Evolutionary conservation across 2,113 vertebrate genomes (phyloP).

Genomic region (pig (Sus scrofa)): DNA sequence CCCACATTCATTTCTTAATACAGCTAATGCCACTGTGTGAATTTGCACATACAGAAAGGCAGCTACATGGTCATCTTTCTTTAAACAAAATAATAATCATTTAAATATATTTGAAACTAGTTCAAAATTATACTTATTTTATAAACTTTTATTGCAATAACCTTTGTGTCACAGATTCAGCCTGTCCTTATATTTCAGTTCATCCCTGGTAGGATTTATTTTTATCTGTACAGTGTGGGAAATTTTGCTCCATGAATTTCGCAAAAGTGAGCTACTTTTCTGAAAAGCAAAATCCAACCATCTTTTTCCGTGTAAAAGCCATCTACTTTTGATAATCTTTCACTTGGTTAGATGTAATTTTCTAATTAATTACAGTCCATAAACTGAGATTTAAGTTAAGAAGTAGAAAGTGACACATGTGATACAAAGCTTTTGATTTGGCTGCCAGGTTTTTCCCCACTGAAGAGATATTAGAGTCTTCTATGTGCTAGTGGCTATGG

Average conservation of each 20-base stretch:
- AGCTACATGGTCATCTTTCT: not conserved
- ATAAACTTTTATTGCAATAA: constrained; percentile 22
- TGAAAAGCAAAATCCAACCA: constrained; percentile 12
- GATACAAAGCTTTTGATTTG: constrained; percentile 19
- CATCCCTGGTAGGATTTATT: constrained; percentile 53
- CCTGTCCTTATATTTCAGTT: not conserved
- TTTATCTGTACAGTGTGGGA: constrained; percentile 10
- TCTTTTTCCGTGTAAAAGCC: constrained; percentile 12
- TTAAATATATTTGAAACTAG: constrained; percentile 52
- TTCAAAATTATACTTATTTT: constrained; percentile 52
- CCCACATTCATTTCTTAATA: not conserved
- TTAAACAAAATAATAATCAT: constrained; percentile 29
- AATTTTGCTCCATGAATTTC: not conserved
- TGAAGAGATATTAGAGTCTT: not conserved
- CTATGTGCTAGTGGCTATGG: not conserved
- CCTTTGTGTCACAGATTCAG: constrained; percentile 28
- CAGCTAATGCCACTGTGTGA: not conserved
- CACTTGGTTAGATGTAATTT: constrained; percentile 12
- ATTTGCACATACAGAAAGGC: constrained; percentile 22
- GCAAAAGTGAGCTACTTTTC: constrained; percentile 20
- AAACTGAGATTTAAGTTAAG: constrained; percentile 58
- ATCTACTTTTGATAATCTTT: constrained; percentile 57
- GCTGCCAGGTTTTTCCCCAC: constrained; percentile 47
- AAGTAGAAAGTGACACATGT: not conserved
- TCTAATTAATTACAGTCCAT: constrained; percentile 36